Percentiles rank a stretch among this genome's conserved stretches.
phyloP scores from a whole-genome alignment of 2,113 vertebrate genomes.

The Ptilorrhoa leucosticta region DNA sequence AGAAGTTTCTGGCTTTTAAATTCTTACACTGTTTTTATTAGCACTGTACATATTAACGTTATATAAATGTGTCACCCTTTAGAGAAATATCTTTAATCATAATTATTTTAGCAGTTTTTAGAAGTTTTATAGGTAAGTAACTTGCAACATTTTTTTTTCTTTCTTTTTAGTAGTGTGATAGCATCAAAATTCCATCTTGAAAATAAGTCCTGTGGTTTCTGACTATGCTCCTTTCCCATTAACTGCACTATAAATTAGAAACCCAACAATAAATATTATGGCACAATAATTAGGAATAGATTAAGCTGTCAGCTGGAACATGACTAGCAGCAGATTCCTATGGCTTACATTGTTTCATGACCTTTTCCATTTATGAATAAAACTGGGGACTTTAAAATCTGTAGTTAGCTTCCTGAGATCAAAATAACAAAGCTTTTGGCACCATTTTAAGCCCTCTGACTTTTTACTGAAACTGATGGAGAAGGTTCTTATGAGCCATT shows the following conservation, averaged over 20 bases:
- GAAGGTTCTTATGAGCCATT: neutral
- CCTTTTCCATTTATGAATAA: neutral
- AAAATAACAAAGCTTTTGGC: neutral
- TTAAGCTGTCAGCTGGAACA: neutral
- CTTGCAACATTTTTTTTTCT: neutral
- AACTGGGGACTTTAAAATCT: neutral
- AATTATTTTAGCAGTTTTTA: neutral
- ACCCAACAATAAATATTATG: conserved; percentile 36
- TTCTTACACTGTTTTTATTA: neutral
- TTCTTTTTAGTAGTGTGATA: neutral
- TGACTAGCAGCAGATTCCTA: neutral
- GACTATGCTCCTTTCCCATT: neutral
- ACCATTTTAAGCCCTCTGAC: neutral
- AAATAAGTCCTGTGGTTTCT: conserved; percentile 26
- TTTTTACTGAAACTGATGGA: neutral
- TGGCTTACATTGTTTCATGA: neutral
- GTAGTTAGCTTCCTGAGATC: neutral
- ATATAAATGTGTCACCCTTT: neutral
- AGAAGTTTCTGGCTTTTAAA: neutral
- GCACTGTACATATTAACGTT: neutral
- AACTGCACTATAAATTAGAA: conserved; percentile 5
- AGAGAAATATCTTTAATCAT: neutral
- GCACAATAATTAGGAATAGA: neutral
- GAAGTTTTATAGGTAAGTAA: neutral
- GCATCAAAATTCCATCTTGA: conserved; percentile 11